Conservation (phyloP, 2,888 invertebrate genomes). For the Lacanobia oleracea region DNA sequence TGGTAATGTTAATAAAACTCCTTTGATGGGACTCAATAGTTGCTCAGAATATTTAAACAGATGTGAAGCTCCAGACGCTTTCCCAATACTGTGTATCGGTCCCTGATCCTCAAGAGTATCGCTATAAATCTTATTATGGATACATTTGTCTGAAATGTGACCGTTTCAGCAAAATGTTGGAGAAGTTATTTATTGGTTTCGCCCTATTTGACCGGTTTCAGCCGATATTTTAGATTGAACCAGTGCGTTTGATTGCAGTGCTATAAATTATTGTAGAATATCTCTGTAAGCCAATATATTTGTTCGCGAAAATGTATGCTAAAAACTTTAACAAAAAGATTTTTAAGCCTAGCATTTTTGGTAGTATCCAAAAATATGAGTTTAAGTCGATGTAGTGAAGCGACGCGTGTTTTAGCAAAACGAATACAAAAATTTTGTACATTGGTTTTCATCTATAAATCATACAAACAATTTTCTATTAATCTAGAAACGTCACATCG, state of each 20-base stretch:
- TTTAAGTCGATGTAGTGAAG: background rate
- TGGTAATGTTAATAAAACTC: background rate
- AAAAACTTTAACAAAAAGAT: background rate
- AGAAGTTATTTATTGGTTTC: slow-evolving; percentile 43
- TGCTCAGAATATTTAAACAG: background rate
- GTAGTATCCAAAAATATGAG: background rate
- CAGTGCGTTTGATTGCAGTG: slow-evolving; percentile 40
- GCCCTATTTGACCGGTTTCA: slow-evolving; percentile 20
- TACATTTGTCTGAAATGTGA: slow-evolving; percentile 38
- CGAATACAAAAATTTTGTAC: background rate
- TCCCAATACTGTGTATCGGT: background rate
- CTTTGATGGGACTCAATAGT: background rate
- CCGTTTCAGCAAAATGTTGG: slow-evolving; percentile 16
- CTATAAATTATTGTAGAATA: slow-evolving; percentile 33
- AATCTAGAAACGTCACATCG: no score
- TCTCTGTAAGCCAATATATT: background rate
- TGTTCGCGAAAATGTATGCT: background rate
- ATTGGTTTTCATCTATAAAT: no score
- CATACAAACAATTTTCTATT: no score
- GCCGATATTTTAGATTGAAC: slow-evolving; percentile 37
- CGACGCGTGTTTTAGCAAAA: background rate
- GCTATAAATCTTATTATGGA: slow-evolving; percentile 27
- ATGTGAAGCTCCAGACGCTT: background rate
- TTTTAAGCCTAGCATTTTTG: no score
- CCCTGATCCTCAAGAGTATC: slow-evolving; percentile 17